These are phyloP conservation scores for Melieria crassipennis DNA, from an alignment of 2,888 invertebrate genomes.

Conservation along the genomic window DNA sequence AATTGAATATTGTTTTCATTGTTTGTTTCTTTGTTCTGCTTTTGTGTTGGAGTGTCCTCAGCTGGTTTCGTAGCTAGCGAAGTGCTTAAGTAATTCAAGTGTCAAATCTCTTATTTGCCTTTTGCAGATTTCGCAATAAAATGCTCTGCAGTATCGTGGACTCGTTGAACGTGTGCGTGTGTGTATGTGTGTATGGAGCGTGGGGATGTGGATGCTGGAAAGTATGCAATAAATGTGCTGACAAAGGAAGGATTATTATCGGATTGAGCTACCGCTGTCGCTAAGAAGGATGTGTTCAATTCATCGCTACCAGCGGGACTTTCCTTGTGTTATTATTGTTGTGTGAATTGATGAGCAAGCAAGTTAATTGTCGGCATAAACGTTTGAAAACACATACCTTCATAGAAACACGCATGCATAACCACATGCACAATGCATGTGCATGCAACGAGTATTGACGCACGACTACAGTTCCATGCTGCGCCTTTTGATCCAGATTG, in stretches of 20 bases:
- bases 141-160: slow-evolving; percentile 43
- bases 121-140: slow-evolving; percentile 64
- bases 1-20: slow-evolving; percentile 27
- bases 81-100: slow-evolving; percentile 61
- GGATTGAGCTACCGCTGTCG: slow-evolving; percentile 44
- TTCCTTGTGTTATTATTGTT: slow-evolving; percentile 33
- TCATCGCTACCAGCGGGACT: slow-evolving; percentile 39
- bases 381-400: slow-evolving; percentile 53
- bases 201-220: slow-evolving; percentile 31
- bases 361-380: slow-evolving; percentile 43
- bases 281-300: slow-evolving; percentile 52
- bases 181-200: slow-evolving; percentile 43
- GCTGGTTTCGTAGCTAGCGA: slow-evolving; percentile 38
- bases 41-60: slow-evolving; percentile 29
- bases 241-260: slow-evolving; percentile 63
- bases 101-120: slow-evolving; percentile 64
- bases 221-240: slow-evolving; percentile 62
- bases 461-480: too few relatives aligned
- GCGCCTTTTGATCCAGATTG: too few relatives aligned
- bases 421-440: too few relatives aligned
- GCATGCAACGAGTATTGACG: too few relatives aligned
- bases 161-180: slow-evolving; percentile 16
- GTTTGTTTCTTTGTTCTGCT: slow-evolving; percentile 30
- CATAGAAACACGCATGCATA: slow-evolving; percentile 42
- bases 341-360: slow-evolving; percentile 40